These are phyloP conservation scores for Poeciliopsis turneri DNA, from an alignment of 2,797 vertebrate genomes.

Conservation along the genomic window DNA sequence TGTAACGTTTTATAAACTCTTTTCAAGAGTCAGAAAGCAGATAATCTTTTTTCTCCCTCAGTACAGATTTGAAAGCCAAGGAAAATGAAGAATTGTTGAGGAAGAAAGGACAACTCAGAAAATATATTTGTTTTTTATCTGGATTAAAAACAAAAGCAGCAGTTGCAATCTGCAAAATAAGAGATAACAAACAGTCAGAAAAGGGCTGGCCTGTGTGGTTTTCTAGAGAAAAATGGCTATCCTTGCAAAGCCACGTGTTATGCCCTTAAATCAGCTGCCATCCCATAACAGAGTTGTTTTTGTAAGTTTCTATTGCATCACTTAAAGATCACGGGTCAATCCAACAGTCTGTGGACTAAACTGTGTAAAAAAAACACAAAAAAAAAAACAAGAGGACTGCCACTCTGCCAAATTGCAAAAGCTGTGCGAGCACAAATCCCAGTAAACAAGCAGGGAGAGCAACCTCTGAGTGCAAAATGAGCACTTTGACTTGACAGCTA, in stretches of 20 bases:
- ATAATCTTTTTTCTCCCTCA: not conserved
- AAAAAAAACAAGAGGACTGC: not conserved
- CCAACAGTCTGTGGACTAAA: not conserved
- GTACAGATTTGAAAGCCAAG: not conserved
- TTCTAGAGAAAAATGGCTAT: not conserved
- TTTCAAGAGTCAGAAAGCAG: conserved; percentile 15
- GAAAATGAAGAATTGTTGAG: not conserved
- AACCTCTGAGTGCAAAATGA: conserved; percentile 61
- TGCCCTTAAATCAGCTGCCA: not conserved
- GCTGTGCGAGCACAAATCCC: conserved; percentile 22
- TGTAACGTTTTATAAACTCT: conserved; percentile 11
- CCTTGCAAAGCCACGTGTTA: not conserved
- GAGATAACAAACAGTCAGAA: too few relatives aligned
- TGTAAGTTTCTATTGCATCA: conserved; percentile 7
- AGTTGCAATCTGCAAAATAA: not conserved
- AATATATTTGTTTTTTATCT: not conserved
- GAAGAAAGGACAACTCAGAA: not conserved
- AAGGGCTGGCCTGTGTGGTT: not conserved
- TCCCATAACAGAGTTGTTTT: not conserved
- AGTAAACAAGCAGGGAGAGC: conserved; percentile 24
- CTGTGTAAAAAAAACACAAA: not conserved
- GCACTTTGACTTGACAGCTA: conserved; percentile 70
- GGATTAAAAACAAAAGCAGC: not conserved
- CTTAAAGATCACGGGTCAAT: conserved; percentile 12
- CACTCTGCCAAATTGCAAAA: not conserved